A percentile compares a stretch with the other conserved stretches of the same genome.
phyloP scores from a whole-genome alignment of 2,113 vertebrate genomes.

The Gobius niger region DNA sequence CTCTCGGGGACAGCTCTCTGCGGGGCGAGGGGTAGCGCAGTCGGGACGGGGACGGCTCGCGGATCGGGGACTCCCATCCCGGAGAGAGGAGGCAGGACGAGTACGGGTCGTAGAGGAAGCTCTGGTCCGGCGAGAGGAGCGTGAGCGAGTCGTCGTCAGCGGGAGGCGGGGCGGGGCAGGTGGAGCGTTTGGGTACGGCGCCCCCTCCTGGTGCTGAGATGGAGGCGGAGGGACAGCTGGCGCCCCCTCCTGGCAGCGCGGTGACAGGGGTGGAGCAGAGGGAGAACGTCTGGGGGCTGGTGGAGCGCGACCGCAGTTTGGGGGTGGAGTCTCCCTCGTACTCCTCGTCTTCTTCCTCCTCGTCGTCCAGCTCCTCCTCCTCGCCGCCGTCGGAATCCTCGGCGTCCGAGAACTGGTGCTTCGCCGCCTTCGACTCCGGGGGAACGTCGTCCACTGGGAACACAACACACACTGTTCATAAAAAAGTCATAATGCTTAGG shows the following conservation, averaged over 20 bases:
- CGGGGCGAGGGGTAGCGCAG: constrained; percentile 71
- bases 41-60: constrained; percentile 70
- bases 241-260: constrained; percentile 50
- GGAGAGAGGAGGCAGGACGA: constrained; percentile 87
- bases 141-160: constrained; percentile 83
- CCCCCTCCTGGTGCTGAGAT: constrained; percentile 63
- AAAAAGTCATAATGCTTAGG: background rate
- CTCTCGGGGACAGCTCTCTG: constrained; percentile 70
- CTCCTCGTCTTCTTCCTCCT: constrained; percentile 92
- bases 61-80: constrained; percentile 76
- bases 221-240: constrained; percentile 73
- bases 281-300: constrained; percentile 87
- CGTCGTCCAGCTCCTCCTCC: constrained; percentile 95
- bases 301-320: constrained; percentile 91
- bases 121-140: constrained; percentile 83
- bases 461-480: background rate
- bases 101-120: constrained; percentile 87
- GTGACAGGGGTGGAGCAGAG: constrained; percentile 85
- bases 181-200: constrained; percentile 79
- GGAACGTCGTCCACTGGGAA: constrained; percentile 82
- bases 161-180: constrained; percentile 44
- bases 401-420: constrained; percentile 96
- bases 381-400: constrained; percentile 90
- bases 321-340: constrained; percentile 92
- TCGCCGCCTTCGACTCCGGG: constrained; percentile 81